Base-by-base conservation (phyloP, 2,888 invertebrate genomes). In the Tachystola acroxantha region DNA sequence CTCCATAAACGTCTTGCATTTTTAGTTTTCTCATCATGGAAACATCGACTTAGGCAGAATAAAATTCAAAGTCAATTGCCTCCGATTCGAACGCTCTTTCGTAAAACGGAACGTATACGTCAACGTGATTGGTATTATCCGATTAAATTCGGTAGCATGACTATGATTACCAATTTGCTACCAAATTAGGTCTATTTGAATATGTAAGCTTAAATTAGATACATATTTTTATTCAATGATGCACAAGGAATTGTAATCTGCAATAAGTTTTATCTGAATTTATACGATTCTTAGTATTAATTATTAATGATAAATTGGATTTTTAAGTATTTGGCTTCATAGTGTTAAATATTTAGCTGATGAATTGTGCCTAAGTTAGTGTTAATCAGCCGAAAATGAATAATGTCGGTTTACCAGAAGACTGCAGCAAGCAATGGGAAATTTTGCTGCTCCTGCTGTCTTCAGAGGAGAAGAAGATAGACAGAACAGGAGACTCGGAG, bases 341-440 rank as follows among this genome's bases (percentile, higher is more conserved):
- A 27, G 10, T 12, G 10, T 10, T 27, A 11, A 24, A n/a, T 9
- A 24, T 24, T n/a, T 24, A n/a, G n/a, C 7, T 27, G 11, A 7
- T 4, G 11, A 27, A 10, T 2, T n/a, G 46, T 48, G 38, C 39
- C 43, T 45, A 37, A 39, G 20, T 38, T 37, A 10, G 34, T 30
- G 37, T 36, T 16, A 43, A 7, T 14, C 24, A 4, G 11, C 2
- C 24, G 22, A 60, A 40, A 44, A 80, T 77, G 75, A 66, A 64
- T 46, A 58, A 43, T 42, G 40, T 70, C 32, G 57, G 39, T 28
- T 53, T 82, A 37, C 78, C 82, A 7, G 72, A 78, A 14, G 80
- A 85, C 37, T 76, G 75, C 38, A 62, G 75, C 1, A 71, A 79
- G 42, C 82, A 84, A 45, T 86, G 85, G 86, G 82, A 86, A 42